These are phyloP conservation scores for Glaucomys volans DNA, from an alignment of 2,113 vertebrate genomes.

Conservation along the genomic window DNA sequence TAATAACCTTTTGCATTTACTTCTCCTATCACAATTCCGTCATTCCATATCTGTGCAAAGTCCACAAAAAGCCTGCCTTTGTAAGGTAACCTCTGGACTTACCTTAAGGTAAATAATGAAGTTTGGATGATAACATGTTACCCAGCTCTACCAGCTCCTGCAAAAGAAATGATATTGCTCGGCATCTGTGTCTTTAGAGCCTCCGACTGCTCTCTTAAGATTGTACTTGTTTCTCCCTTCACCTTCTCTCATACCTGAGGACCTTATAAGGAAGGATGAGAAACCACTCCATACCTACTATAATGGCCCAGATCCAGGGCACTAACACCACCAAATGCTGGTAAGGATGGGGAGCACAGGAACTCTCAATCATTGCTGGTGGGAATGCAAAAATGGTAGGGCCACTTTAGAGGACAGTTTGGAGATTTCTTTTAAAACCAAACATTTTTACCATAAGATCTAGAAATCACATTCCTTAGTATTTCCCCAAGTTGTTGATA, in stretches of 20 bases:
- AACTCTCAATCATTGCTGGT: neutral
- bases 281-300: neutral
- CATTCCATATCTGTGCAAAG: neutral
- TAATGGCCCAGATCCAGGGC: neutral
- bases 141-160: neutral
- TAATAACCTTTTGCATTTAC: neutral
- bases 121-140: neutral
- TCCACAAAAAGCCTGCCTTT: neutral
- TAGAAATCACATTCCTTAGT: neutral
- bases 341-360: neutral
- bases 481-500: neutral
- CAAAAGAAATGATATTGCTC: neutral
- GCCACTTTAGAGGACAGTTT: neutral
- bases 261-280: neutral
- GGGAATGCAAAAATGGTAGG: neutral
- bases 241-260: neutral
- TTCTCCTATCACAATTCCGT: neutral
- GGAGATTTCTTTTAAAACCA: neutral
- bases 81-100: neutral
- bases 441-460: neutral
- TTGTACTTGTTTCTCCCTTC: neutral
- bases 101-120: neutral
- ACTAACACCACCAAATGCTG: neutral
- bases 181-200: neutral
- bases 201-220: neutral